A percentile compares a stretch with the other conserved stretches of the same genome.
Conservation (phyloP, 2,113 vertebrate species). For the Riparia riparia region DNA sequence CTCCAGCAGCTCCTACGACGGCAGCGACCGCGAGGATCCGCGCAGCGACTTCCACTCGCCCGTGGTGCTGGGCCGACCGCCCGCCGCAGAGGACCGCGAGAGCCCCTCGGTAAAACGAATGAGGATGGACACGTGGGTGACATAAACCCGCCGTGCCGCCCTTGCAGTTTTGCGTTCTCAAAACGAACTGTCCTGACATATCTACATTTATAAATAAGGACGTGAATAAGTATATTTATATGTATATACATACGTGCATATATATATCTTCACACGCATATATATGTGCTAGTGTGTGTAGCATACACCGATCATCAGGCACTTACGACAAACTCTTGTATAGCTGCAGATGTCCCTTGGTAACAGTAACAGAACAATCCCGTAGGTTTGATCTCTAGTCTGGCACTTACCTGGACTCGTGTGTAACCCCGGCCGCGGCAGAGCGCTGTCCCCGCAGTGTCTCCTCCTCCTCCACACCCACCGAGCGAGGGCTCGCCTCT, state of each 20-base stretch:
- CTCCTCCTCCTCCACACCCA: constrained; percentile 11
- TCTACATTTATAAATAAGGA: constrained; percentile 83
- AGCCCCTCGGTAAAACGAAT: constrained; percentile 96
- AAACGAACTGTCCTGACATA: constrained; percentile 84
- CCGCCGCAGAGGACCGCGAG: constrained; percentile 86
- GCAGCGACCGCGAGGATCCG: constrained; percentile 94
- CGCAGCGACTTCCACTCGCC: constrained; percentile 93
- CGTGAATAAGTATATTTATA: constrained; percentile 83
- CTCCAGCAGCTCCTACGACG: constrained; percentile 97
- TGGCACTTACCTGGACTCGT: constrained; percentile 89
- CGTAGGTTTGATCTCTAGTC: constrained; percentile 86
- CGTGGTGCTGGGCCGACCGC: constrained; percentile 86
- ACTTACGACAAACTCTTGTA: constrained; percentile 86
- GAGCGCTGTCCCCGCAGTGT: background rate
- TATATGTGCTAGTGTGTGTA: constrained; percentile 81
- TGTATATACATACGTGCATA: constrained; percentile 82
- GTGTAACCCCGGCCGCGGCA: constrained; percentile 22
- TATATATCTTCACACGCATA: constrained; percentile 77
- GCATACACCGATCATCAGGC: constrained; percentile 85
- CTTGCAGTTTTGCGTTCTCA: constrained; percentile 44
- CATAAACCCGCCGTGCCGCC: constrained; percentile 78
- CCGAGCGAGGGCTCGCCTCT: constrained; percentile 74
- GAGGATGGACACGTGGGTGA: constrained; percentile 99
- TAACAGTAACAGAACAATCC: constrained; percentile 77
- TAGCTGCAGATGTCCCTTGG: constrained; percentile 79